These are phyloP conservation scores for Drosophila dives DNA, from an alignment of 2,888 invertebrate genomes.

Conservation along the genomic window DNA sequence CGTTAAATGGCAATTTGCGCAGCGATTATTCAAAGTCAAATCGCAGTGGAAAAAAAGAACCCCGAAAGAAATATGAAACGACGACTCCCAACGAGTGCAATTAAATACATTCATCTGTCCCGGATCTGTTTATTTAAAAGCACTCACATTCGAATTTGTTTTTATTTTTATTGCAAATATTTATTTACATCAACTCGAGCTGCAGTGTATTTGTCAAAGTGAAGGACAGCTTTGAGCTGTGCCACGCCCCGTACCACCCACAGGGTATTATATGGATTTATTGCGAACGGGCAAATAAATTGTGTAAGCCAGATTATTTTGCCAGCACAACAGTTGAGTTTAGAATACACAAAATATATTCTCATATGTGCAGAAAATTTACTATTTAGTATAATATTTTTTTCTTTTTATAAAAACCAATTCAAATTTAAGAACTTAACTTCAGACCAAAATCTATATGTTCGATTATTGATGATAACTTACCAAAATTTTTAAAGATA, in stretches of 20 bases:
- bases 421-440: neutral
- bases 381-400: neutral
- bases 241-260: constrained; percentile 26
- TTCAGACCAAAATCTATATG: neutral
- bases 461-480: neutral
- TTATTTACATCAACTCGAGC: constrained; percentile 54
- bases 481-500: neutral
- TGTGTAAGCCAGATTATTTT: constrained; percentile 20
- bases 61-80: constrained; percentile 10
- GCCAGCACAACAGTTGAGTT: constrained; percentile 2
- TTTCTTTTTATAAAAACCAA: neutral
- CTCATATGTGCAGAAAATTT: neutral
- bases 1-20: constrained; percentile 74
- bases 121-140: constrained; percentile 12
- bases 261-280: constrained; percentile 68
- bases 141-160: constrained; percentile 27
- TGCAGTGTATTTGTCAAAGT: constrained; percentile 66
- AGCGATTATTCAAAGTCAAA: constrained; percentile 66
- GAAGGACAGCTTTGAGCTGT: constrained; percentile 48
- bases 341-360: constrained; percentile 18
- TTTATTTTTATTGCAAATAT: constrained; percentile 61
- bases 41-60: neutral
- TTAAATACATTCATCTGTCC: constrained; percentile 50
- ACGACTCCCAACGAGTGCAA: constrained; percentile 34
- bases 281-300: constrained; percentile 52